Conservation (phyloP, 2,113 vertebrate species). For the Puffinus mauretanicus region DNA sequence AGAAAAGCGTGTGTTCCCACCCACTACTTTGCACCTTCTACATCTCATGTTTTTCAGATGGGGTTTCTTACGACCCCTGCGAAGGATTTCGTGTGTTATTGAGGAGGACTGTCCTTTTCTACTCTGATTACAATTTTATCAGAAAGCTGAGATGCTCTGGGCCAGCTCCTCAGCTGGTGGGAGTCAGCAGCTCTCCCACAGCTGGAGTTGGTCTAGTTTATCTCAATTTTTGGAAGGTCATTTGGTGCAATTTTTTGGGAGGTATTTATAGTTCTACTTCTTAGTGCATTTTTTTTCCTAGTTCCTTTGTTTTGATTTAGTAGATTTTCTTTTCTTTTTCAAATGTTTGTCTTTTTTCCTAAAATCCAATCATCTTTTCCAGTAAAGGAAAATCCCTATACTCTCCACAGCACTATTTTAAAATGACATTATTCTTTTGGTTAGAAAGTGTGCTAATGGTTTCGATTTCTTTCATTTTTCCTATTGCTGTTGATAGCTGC, state of each 20-base stretch:
- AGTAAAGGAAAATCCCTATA: neutral
- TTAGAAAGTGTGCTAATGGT: neutral
- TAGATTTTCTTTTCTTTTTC: neutral
- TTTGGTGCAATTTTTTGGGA: neutral
- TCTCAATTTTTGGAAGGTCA: neutral
- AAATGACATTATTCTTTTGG: neutral
- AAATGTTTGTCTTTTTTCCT: neutral
- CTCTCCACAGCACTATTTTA: neutral
- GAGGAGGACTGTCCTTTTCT: neutral
- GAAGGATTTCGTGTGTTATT: neutral
- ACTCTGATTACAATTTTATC: neutral
- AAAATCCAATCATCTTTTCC: neutral
- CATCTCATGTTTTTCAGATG: neutral
- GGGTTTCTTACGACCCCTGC: neutral
- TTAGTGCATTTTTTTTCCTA: neutral
- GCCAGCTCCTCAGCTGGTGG: neutral
- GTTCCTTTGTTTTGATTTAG: neutral
- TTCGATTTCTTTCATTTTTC: neutral
- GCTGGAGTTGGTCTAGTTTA: neutral
- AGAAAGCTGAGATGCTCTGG: neutral
- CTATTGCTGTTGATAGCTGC: neutral
- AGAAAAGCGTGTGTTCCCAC: neutral
- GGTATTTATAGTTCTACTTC: neutral
- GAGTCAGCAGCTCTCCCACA: neutral
- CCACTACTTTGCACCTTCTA: neutral